phyloP scores from a whole-genome alignment of 2,113 vertebrate species.

The Platysternon megacephalum region DNA sequence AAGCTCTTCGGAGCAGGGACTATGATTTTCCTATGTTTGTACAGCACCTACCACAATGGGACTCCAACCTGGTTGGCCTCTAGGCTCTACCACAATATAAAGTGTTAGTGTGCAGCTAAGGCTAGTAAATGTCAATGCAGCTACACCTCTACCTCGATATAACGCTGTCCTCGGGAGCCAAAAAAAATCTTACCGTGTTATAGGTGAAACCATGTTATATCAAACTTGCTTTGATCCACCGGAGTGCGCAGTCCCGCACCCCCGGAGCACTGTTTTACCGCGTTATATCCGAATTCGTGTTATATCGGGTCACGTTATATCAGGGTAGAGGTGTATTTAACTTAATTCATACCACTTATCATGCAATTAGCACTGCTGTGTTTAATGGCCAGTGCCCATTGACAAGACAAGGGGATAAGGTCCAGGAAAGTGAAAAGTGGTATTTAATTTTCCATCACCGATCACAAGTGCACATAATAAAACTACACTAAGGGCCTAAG shows the following conservation, averaged over 20 bases:
- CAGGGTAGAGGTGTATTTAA: too few species aligned
- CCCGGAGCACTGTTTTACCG: too few species aligned
- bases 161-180: too few species aligned
- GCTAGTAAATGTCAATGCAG: not conserved
- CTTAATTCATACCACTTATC: not conserved
- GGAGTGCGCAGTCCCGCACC: too few species aligned
- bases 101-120: not conserved
- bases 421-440: not conserved
- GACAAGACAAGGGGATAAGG: not conserved
- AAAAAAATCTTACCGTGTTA: too few species aligned
- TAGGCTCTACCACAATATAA: not conserved
- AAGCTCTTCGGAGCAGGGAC: not conserved
- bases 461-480: too few species aligned
- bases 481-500: too few species aligned
- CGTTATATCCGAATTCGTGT: too few species aligned
- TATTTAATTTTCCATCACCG: not conserved
- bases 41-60: not conserved
- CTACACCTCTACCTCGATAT: too few species aligned
- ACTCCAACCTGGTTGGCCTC: not conserved
- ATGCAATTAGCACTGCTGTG: not conserved
- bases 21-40: not conserved
- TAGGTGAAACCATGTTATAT: too few species aligned
- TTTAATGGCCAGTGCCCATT: not conserved
- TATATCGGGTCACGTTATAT: too few species aligned
- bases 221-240: too few species aligned